These are phyloP conservation scores for Ascidia mentula DNA, from an alignment of 23 tunicate species.

Conservation along the genomic window DNA sequence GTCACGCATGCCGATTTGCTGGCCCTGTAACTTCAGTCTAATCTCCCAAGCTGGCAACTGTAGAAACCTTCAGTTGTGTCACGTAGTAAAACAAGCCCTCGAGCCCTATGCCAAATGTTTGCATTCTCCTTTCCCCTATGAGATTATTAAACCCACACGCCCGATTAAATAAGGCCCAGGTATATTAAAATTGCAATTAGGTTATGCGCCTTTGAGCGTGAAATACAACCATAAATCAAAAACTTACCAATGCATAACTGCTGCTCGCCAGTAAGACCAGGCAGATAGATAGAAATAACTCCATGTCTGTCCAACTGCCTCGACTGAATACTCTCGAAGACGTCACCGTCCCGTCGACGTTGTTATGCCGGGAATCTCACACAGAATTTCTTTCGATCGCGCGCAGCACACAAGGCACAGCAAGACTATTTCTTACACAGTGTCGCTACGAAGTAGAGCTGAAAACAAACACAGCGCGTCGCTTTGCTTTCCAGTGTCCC, in stretches of 20 bases:
- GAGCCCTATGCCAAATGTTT: not conserved
- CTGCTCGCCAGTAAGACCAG: not conserved
- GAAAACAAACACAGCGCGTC: not conserved
- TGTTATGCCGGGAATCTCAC: not conserved
- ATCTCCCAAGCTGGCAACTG: not conserved
- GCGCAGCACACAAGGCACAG: constrained; percentile 12
- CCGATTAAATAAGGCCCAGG: too few relatives aligned
- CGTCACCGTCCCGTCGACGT: constrained; percentile 1
- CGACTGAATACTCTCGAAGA: not conserved
- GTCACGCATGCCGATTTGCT: constrained; percentile 4
- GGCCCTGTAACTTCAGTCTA: not conserved
- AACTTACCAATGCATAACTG: constrained; percentile 8
- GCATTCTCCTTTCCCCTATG: not conserved
- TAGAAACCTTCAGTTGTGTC: not conserved
- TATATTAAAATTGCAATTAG: not conserved
- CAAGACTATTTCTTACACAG: not conserved
- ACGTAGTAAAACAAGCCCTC: not conserved
- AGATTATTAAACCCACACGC: too few relatives aligned
- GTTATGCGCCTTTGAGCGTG: not conserved
- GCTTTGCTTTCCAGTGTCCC: not conserved
- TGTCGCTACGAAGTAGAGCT: not conserved
- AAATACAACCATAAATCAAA: not conserved
- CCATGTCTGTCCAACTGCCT: not conserved
- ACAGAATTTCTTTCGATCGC: not conserved
- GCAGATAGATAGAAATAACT: not conserved